Conservation (phyloP, 2,113 vertebrate species). For the Pseudopipra pipra region DNA sequence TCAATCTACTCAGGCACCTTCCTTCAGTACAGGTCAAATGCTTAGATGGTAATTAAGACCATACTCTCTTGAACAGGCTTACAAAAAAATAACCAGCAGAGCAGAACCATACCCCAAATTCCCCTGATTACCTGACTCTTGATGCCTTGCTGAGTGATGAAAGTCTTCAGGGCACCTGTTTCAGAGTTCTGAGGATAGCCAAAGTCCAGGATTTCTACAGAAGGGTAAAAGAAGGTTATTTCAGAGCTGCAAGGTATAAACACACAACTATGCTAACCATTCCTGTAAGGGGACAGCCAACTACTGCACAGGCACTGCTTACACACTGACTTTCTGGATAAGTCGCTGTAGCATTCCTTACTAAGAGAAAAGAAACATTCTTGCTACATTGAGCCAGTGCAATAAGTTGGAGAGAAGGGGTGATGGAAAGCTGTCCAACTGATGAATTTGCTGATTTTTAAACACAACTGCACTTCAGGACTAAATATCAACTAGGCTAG, state of each 20-base stretch:
- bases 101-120: background rate
- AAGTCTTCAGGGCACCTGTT: constrained; percentile 97
- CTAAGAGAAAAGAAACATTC: background rate
- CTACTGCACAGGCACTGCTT: background rate
- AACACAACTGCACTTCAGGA: background rate
- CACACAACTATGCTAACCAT: background rate
- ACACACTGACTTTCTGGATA: fast-evolving
- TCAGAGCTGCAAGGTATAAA: background rate
- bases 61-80: background rate
- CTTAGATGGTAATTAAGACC: background rate
- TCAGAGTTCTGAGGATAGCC: constrained; percentile 99
- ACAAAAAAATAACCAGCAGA: background rate
- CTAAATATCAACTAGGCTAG: background rate
- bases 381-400: background rate
- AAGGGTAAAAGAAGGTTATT: constrained; percentile 37
- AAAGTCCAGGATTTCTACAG: constrained; percentile 97
- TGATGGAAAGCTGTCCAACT: background rate
- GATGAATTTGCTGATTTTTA: background rate
- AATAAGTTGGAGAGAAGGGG: background rate
- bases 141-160: constrained; percentile 99
- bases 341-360: background rate
- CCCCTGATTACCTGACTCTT: constrained; percentile 90
- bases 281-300: background rate
- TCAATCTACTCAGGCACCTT: background rate
- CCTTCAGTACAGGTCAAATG: background rate